Percentiles rank a stretch among this genome's conserved stretches.
Conservation (phyloP, 2,113 vertebrate genomes). For the Ceratotherium simum region DNA sequence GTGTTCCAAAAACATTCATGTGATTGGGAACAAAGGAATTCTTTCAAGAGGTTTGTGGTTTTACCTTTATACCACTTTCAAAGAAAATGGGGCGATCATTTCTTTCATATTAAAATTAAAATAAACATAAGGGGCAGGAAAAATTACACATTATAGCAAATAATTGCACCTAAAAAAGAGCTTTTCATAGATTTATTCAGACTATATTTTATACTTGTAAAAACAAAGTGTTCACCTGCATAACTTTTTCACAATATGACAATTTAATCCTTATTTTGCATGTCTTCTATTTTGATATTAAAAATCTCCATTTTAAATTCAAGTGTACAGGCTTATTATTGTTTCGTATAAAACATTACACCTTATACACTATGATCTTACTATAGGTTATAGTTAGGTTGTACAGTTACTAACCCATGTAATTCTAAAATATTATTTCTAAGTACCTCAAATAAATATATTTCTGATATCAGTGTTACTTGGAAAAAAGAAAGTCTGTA, state of each 20-base stretch:
- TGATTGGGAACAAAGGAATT: slow-evolving; percentile 75
- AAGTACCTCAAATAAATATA: slow-evolving; percentile 70
- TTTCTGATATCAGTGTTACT: slow-evolving; percentile 60
- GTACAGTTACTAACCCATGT: slow-evolving; percentile 58
- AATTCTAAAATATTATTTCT: slow-evolving; percentile 65
- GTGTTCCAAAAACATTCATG: slow-evolving; percentile 73
- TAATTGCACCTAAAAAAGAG: slow-evolving; percentile 61
- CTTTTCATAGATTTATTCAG: slow-evolving; percentile 75
- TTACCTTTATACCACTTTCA: slow-evolving; percentile 64
- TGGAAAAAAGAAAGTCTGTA: neutral
- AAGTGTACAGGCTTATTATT: slow-evolving; percentile 24
- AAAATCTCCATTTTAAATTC: slow-evolving; percentile 59
- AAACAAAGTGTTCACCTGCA: slow-evolving; percentile 76
- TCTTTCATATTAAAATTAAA: slow-evolving; percentile 82
- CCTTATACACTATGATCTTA: slow-evolving; percentile 62
- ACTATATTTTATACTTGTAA: slow-evolving; percentile 65
- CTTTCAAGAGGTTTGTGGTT: slow-evolving; percentile 73
- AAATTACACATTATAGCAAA: slow-evolving; percentile 70
- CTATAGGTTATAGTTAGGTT: slow-evolving; percentile 65
- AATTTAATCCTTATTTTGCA: slow-evolving; percentile 73
- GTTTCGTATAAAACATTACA: slow-evolving; percentile 72
- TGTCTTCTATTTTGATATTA: slow-evolving; percentile 61
- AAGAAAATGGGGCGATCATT: slow-evolving; percentile 75
- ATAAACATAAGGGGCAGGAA: slow-evolving; percentile 72
- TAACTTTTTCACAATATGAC: slow-evolving; percentile 78